Conservation (phyloP, 2,797 vertebrate genomes). For the Momotus momota region DNA sequence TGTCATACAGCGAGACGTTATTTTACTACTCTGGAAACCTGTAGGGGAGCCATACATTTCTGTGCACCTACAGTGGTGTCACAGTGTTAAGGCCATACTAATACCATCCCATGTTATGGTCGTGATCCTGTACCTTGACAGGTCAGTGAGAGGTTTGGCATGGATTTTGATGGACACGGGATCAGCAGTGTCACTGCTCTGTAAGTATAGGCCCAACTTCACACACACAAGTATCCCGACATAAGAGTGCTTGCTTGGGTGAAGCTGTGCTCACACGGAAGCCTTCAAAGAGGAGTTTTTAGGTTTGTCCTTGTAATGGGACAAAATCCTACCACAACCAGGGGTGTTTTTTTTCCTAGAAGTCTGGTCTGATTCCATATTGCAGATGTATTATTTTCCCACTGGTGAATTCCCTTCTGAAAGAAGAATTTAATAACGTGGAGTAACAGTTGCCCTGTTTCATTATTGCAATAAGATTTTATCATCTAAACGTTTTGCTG, state of each 20-base stretch:
- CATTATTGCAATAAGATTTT: neutral
- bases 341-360: neutral
- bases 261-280: fast-evolving
- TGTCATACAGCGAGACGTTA: neutral
- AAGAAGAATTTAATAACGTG: neutral
- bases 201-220: neutral
- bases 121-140: neutral
- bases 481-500: neutral
- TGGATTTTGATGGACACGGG: neutral
- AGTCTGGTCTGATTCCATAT: neutral
- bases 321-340: neutral
- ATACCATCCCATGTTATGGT: neutral
- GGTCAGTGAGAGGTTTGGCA: neutral
- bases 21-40: neutral
- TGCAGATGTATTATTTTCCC: neutral
- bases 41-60: neutral
- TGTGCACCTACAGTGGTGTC: neutral
- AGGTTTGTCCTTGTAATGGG: neutral
- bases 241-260: neutral
- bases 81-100: neutral
- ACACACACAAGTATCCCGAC: neutral
- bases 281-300: neutral
- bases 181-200: neutral
- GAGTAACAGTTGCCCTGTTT: neutral
- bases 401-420: neutral